A percentile compares a stretch with the other conserved stretches of the same genome.
Conservation (phyloP, 1,140 invertebrate species). For the Proctacanthus coquilletti region DNA sequence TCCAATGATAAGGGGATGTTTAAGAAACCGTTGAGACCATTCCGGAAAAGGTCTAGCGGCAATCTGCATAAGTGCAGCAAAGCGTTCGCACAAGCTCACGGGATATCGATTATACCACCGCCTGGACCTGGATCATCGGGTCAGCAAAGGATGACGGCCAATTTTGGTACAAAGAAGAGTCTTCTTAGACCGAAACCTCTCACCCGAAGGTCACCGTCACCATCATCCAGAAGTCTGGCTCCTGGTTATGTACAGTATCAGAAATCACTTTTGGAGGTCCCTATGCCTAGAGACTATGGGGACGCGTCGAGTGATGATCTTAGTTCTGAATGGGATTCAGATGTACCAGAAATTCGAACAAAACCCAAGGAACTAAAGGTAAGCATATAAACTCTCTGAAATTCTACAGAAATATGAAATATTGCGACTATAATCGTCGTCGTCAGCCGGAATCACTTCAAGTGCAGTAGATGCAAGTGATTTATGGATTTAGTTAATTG, state of each 20-base stretch:
- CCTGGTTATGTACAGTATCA: conserved; percentile 67
- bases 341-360: conserved; percentile 40
- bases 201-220: conserved; percentile 19
- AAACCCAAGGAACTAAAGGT: conserved; percentile 14
- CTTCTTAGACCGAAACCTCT: conserved; percentile 6
- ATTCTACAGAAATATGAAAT: background rate
- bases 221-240: conserved; percentile 17
- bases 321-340: conserved; percentile 78
- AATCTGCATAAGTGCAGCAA: conserved; percentile 23
- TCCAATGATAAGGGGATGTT: conserved; percentile 13
- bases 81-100: conserved; percentile 28
- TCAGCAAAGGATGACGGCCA: conserved; percentile 1
- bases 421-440: background rate
- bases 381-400: background rate
- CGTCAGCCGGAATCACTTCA: no score
- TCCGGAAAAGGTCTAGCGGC: conserved; percentile 21
- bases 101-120: conserved; percentile 13
- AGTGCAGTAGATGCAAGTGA: no score
- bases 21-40: conserved; percentile 6
- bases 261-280: conserved; percentile 55
- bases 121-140: background rate
- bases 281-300: conserved; percentile 55
- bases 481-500: no score
- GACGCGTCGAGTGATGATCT: conserved; percentile 76
- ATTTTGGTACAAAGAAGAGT: conserved; percentile 3